phyloP scores from a whole-genome alignment of 2,797 vertebrate genomes.

The Spatula versicolor region DNA sequence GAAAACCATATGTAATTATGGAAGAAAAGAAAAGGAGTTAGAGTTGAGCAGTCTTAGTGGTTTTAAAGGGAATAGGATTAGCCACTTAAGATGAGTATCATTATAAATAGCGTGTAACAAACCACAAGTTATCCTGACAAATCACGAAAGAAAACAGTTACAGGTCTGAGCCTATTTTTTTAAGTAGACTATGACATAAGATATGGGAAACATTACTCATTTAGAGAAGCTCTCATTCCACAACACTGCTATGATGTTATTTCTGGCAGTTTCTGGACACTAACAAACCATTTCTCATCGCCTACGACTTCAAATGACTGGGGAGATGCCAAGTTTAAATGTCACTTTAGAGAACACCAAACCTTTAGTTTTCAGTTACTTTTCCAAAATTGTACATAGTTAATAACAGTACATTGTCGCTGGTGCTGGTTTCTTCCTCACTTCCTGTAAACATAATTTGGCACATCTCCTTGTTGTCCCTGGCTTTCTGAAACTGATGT shows the following conservation, averaged over 20 bases:
- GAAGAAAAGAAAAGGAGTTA: not conserved
- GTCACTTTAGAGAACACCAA: not conserved
- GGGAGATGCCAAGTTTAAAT: not conserved
- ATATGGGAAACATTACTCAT: not conserved
- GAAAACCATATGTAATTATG: not conserved
- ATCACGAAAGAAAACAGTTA: not conserved
- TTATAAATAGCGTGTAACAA: not conserved
- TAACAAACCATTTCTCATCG: not conserved
- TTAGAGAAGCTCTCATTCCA: not conserved
- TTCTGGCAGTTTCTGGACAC: not conserved
- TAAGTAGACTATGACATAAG: not conserved
- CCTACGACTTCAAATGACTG: not conserved
- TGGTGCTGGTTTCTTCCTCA: not conserved
- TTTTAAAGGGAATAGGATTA: constrained; percentile 27
- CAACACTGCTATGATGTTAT: not conserved
- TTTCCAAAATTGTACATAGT: not conserved
- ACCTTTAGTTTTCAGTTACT: not conserved
- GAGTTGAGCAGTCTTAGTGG: not conserved
- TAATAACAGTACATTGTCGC: not conserved
- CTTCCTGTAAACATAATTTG: not conserved
- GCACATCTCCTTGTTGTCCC: not conserved
- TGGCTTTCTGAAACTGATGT: not conserved
- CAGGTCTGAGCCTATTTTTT: not conserved
- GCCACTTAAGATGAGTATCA: not conserved
- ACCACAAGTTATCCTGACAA: not conserved